A percentile compares a stretch with the other conserved stretches of the same genome.
Conservation (phyloP, 1,140 invertebrate genomes). For the Ephestia elutella region DNA sequence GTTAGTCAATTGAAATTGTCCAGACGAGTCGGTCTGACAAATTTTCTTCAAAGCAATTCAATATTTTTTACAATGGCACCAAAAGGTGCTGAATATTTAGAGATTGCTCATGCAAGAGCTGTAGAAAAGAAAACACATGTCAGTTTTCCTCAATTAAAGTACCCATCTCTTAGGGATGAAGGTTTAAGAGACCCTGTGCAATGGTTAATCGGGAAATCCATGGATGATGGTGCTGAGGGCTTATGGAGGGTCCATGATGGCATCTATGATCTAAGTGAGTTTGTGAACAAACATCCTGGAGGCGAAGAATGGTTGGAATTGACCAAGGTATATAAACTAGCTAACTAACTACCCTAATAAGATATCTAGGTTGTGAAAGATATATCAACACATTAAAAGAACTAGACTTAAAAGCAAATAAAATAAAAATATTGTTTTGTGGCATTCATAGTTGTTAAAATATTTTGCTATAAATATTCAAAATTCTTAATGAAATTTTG, state of each 20-base stretch:
- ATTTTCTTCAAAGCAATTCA: not conserved
- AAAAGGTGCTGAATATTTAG: slow-evolving; percentile 41
- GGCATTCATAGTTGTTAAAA: no score
- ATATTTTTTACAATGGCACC: slow-evolving; percentile 38
- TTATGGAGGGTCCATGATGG: slow-evolving; percentile 86
- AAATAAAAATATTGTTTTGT: no score
- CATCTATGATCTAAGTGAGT: slow-evolving; percentile 84
- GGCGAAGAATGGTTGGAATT: slow-evolving; percentile 83
- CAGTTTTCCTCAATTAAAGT: slow-evolving; percentile 70
- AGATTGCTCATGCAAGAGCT: slow-evolving; percentile 45
- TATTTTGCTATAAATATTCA: no score
- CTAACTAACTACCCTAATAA: no score
- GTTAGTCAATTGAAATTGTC: not conserved
- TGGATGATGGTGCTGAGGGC: slow-evolving; percentile 83
- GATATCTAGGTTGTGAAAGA: no score
- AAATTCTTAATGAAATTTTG: no score
- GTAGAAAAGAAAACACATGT: slow-evolving; percentile 60
- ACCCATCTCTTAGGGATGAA: slow-evolving; percentile 70
- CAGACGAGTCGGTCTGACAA: not conserved
- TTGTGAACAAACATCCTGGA: slow-evolving; percentile 84
- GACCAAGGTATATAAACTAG: slow-evolving; percentile 74
- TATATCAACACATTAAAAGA: no score
- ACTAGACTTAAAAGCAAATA: no score
- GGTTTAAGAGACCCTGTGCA: slow-evolving; percentile 59
- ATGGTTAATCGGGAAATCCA: slow-evolving; percentile 80